These are phyloP conservation scores for Gryllus longicercus DNA, from an alignment of 2,888 invertebrate species.

Conservation along the genomic window DNA sequence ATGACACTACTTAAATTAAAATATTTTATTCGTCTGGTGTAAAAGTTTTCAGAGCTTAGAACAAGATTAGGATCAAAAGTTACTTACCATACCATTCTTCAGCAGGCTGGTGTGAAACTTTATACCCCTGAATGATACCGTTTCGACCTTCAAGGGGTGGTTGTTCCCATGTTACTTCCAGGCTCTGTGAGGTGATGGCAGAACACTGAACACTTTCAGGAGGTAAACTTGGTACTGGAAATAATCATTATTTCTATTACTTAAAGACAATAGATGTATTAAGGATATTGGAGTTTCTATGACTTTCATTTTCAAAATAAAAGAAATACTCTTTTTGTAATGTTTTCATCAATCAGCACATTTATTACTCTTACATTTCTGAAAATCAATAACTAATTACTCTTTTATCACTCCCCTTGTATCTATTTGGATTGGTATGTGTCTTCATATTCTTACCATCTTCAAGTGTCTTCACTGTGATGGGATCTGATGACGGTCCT, in stretches of 20 bases:
- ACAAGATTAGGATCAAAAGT: background rate
- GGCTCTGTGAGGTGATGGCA: constrained; percentile 76
- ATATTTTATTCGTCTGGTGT: background rate
- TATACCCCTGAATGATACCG: constrained; percentile 79
- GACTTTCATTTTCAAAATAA: background rate
- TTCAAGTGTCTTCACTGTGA: constrained; percentile 76
- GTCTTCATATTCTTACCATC: constrained; percentile 58
- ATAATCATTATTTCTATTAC: background rate
- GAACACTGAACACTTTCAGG: constrained; percentile 79
- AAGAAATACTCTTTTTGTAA: too few species aligned
- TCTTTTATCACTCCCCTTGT: too few species aligned
- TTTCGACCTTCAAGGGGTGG: constrained; percentile 78
- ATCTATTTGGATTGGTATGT: too few species aligned
- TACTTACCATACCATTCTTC: constrained; percentile 74
- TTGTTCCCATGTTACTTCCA: constrained; percentile 82
- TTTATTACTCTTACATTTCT: too few species aligned
- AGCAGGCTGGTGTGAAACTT: constrained; percentile 74
- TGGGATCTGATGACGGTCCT: constrained; percentile 77
- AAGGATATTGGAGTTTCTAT: too few species aligned
- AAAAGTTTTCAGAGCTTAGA: too few species aligned
- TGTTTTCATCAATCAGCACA: too few species aligned
- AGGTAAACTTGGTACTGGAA: constrained; percentile 77
- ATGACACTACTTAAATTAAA: background rate
- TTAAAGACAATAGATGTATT: too few species aligned
- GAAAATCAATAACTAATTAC: too few species aligned